These are phyloP conservation scores for Odiellus spinosus DNA, from an alignment of 2,888 invertebrate genomes.

Conservation along the genomic window DNA sequence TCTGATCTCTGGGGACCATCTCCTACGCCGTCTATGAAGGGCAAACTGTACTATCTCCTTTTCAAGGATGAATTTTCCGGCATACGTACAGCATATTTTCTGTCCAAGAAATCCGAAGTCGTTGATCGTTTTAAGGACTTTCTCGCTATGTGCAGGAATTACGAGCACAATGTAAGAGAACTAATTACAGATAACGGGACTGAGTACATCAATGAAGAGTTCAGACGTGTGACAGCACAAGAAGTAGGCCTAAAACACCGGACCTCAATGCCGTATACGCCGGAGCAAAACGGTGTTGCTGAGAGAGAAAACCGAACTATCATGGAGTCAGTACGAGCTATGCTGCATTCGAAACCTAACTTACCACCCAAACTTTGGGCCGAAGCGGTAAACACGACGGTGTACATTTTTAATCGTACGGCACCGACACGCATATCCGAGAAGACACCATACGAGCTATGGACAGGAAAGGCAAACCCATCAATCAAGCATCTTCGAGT, in stretches of 20 bases:
- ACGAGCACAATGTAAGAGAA: conserved; percentile 1
- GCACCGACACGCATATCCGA: conserved; percentile 1
- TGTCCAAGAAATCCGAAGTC: conserved; percentile 4
- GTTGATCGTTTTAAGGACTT: conserved; percentile 2
- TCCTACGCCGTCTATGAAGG: too few species aligned
- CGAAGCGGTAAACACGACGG: conserved; percentile 17
- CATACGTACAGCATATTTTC: conserved; percentile 10
- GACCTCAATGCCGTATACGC: background rate
- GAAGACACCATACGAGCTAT: conserved; percentile 17
- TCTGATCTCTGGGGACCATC: too few species aligned
- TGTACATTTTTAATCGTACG: conserved; percentile 18
- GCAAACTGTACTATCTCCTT: too few species aligned
- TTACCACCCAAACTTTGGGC: too few species aligned
- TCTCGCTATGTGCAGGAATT: background rate
- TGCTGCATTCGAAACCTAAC: too few species aligned
- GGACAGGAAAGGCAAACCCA: conserved; percentile 8
- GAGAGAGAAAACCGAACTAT: too few species aligned
- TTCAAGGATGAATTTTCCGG: too few species aligned
- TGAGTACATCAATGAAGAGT: conserved; percentile 10
- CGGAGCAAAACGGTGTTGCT: too few species aligned
- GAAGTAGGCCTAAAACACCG: conserved; percentile 11
- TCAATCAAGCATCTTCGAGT: conserved; percentile 12
- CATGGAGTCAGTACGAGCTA: too few species aligned
- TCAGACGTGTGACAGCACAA: conserved; percentile 6
- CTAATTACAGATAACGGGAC: conserved; percentile 12